Evolutionary conservation across 2,888 invertebrate genomes (phyloP).

Genomic region (Tholera decimalis): DNA sequence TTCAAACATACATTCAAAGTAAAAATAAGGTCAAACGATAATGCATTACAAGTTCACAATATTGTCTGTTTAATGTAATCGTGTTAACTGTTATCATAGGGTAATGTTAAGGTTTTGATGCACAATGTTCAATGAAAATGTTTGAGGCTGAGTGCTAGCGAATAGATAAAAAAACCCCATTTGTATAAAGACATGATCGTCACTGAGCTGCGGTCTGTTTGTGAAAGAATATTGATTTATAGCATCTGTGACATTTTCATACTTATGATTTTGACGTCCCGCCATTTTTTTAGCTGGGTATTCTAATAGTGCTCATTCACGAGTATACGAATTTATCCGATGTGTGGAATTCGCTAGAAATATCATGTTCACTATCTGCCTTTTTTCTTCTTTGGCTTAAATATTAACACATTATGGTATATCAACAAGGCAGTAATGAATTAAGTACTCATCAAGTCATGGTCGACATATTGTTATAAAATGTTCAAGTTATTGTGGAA

Average conservation of each 20-base stretch:
- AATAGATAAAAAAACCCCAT: slow-evolving; percentile 65
- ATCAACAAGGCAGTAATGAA: slow-evolving; percentile 24
- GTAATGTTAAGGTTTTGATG: slow-evolving; percentile 80
- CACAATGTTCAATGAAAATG: slow-evolving; percentile 84
- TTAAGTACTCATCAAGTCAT: slow-evolving; percentile 7
- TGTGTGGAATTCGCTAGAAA: slow-evolving; percentile 20
- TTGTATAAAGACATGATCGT: slow-evolving; percentile 60
- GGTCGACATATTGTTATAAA: slow-evolving; percentile 25
- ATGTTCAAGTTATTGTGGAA: slow-evolving; percentile 27
- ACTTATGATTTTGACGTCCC: slow-evolving; percentile 26
- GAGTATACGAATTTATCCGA: slow-evolving; percentile 55
- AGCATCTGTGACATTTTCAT: slow-evolving; percentile 58
- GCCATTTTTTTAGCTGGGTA: slow-evolving; percentile 18
- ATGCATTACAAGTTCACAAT: slow-evolving; percentile 82
- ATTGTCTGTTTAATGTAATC: slow-evolving; percentile 83
- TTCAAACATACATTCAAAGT: slow-evolving; percentile 61
- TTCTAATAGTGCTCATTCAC: slow-evolving; percentile 34
- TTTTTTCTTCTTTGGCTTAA: slow-evolving; percentile 7
- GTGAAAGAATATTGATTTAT: slow-evolving; percentile 54
- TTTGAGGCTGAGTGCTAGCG: slow-evolving; percentile 66
- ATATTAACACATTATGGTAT: slow-evolving; percentile 12
- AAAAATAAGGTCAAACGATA: slow-evolving; percentile 77
- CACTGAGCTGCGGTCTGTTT: slow-evolving; percentile 39
- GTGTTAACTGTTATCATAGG: slow-evolving; percentile 85
- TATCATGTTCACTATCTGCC: slow-evolving; percentile 6